A percentile compares a stretch with the other conserved stretches of the same genome.
phyloP scores from a whole-genome alignment of 1,140 invertebrate genomes.

The Bombus breviceps region DNA sequence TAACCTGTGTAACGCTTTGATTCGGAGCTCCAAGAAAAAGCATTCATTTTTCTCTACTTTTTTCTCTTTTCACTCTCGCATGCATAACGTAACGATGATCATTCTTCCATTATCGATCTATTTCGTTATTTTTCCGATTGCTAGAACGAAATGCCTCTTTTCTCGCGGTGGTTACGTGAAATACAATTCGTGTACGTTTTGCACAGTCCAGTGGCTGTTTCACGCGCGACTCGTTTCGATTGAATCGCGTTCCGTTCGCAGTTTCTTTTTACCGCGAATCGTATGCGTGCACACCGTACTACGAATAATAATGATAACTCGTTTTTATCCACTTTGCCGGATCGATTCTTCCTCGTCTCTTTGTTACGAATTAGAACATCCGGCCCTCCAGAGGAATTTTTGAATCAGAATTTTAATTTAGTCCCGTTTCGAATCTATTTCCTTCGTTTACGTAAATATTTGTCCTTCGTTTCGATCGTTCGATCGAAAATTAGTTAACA shows the following conservation, averaged over 20 bases:
- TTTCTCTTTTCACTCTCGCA: background rate
- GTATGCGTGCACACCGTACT: background rate
- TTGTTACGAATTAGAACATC: background rate
- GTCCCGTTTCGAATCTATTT: background rate
- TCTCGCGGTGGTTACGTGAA: slow-evolving; percentile 13
- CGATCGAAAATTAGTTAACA: background rate
- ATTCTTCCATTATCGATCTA: background rate
- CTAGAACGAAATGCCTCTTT: background rate
- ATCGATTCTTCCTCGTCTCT: background rate
- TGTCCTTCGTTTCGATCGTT: background rate
- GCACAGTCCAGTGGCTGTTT: slow-evolving; percentile 38
- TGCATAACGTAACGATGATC: background rate
- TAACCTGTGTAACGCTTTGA: slow-evolving; percentile 31
- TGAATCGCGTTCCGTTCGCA: slow-evolving; percentile 17
- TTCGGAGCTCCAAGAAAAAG: slow-evolving; percentile 12
- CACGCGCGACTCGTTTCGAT: slow-evolving; percentile 34
- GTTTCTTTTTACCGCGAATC: slow-evolving; percentile 14
- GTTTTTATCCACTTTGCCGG: background rate
- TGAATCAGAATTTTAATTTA: background rate
- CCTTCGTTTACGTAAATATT: background rate
- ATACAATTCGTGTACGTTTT: slow-evolving; percentile 27
- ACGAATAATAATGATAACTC: slow-evolving; percentile 15
- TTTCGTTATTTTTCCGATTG: background rate
- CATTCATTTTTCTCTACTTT: background rate
- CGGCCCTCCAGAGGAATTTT: no score